These are phyloP conservation scores for Apus apus DNA, from an alignment of 2,113 vertebrate genomes.

Conservation along the genomic window DNA sequence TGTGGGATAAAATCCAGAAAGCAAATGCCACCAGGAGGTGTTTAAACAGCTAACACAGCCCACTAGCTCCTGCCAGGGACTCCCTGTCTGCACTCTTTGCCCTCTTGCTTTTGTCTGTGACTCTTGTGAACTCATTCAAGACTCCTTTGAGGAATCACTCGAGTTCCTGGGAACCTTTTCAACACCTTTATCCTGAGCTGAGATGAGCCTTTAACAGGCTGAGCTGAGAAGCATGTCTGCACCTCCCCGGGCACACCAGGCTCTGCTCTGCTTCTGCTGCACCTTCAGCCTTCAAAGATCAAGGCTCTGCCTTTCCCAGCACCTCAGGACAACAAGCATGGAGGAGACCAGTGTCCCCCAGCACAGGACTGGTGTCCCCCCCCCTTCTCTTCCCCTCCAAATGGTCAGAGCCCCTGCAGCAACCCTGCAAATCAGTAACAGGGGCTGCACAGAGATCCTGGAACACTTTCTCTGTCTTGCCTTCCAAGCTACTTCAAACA, in stretches of 20 bases:
- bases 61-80: neutral
- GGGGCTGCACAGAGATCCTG: neutral
- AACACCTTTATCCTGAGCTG: neutral
- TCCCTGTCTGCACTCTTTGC: neutral
- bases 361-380: neutral
- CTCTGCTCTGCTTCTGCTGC: neutral
- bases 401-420: neutral
- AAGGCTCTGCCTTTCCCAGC: neutral
- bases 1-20: neutral
- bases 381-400: neutral
- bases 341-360: neutral
- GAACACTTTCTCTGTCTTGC: neutral
- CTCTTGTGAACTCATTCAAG: neutral
- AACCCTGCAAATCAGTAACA: neutral
- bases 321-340: fast-evolving
- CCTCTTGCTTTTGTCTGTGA: neutral
- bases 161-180: neutral
- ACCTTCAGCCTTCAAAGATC: neutral
- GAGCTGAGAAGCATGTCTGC: neutral
- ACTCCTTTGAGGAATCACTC: neutral
- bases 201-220: neutral
- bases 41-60: fast-evolving
- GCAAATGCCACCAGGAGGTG: neutral
- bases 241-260: neutral
- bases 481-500: neutral